Base-by-base conservation (phyloP, 2,113 vertebrate species). In the Podarcis cretensis region DNA sequence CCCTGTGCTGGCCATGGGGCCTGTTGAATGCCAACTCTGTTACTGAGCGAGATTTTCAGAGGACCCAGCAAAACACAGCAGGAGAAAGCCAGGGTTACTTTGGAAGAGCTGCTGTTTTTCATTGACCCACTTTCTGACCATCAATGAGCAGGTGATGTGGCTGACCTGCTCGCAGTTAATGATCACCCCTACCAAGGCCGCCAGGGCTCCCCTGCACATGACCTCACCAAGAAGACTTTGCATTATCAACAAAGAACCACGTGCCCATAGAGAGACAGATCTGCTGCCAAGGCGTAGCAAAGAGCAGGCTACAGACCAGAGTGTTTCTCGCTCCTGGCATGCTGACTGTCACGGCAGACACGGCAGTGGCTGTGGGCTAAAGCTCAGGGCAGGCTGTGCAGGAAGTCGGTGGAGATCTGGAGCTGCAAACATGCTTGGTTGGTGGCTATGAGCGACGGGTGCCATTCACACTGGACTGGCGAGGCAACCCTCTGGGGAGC, bases 161-260 rank as follows among this genome's bases (percentile, higher is more conserved):
- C 88, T 80, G 81, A 25, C 0, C 0, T 71, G 43, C 37, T 76
- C 18, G 0, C 71, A 35, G 65, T 1, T 35, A 1, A 40, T 81
- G 6, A 82, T 43, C 85, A 74, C 84, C 84, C 13, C 20, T 9
- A 0, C 1, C 5, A 13, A 10, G 65, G 57, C 82, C 89, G 2
- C 30, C 6, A 68, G 75, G 76, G 66, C 21, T 63, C 82, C 43
- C 0, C 0, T 16, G 77, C 6, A 1, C 40, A 8, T 48, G 0
- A 8, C 75, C 37, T 0, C 0, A 63, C 0, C 0, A 35, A 54
- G 30, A 66, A 21, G 30, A 68, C 30, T 13, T 1, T 2, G n/a
- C 7, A 35, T 57, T 9, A 80, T 73, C 40, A 12, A 21, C 43
- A 71, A 81, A 43, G 75, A 78, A 16, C 25, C 23, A 27, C 16